Conservation (phyloP, 2,888 invertebrate genomes). For the Himalopsyche kuldschensis region DNA sequence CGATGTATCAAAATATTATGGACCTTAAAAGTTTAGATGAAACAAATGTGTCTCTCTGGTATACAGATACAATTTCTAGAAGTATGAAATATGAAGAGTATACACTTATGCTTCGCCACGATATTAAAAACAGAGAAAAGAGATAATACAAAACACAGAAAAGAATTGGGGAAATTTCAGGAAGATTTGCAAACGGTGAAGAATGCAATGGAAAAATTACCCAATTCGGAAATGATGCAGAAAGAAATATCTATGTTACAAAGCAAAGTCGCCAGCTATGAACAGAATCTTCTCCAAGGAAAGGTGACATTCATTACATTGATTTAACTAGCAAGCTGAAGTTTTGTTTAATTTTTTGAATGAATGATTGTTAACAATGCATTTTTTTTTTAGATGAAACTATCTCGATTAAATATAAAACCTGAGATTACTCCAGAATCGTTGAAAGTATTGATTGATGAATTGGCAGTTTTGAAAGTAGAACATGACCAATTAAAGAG, state of each 20-base stretch:
- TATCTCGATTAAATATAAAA: conserved; percentile 47
- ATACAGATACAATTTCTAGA: conserved; percentile 45
- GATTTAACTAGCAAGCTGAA: no score
- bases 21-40: conserved; percentile 47
- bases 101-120: conserved; percentile 50
- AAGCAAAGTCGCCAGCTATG: conserved; percentile 51
- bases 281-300: conserved; percentile 50
- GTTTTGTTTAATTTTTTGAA: no score
- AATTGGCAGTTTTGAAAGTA: conserved; percentile 43
- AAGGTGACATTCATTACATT: conserved; percentile 45
- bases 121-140: conserved; percentile 48
- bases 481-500: conserved; percentile 46
- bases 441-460: conserved; percentile 44
- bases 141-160: conserved; percentile 51
- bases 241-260: conserved; percentile 51
- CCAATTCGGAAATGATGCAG: conserved; percentile 50
- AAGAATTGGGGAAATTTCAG: conserved; percentile 41
- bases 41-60: conserved; percentile 46
- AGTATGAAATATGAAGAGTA: conserved; percentile 50
- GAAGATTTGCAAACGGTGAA: conserved; percentile 49
- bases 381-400: conserved; percentile 47
- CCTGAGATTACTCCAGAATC: conserved; percentile 47
- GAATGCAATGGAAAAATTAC: conserved; percentile 45
- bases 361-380: no score
- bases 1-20: conserved; percentile 43